A percentile compares a stretch with the other conserved stretches of the same genome.
These are phyloP conservation scores for Sterrhoptilus dennistouni DNA, from an alignment of 2,113 vertebrate genomes.

Conservation along the genomic window DNA sequence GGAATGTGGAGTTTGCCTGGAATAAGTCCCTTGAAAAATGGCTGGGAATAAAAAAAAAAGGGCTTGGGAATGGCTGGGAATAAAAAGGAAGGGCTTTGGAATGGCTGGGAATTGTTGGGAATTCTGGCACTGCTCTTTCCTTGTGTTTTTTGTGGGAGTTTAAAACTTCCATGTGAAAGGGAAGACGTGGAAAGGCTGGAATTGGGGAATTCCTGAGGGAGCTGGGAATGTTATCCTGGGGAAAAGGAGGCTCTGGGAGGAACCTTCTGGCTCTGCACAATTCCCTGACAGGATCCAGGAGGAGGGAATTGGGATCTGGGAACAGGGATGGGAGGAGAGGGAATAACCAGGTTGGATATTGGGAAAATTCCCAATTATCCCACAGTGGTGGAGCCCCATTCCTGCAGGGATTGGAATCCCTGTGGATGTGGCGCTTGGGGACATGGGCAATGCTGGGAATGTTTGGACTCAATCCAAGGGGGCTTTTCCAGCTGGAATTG, in stretches of 20 bases:
- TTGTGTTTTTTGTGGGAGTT: not conserved
- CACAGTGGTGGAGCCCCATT: not conserved
- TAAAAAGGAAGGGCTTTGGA: not conserved
- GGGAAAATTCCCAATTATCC: not conserved
- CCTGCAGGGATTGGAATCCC: not conserved
- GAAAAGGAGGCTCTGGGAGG: not conserved
- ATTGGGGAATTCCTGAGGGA: not conserved
- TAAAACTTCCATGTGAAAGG: not conserved
- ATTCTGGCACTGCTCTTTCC: not conserved
- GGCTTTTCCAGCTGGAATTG: not conserved
- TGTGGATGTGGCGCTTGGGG: not conserved
- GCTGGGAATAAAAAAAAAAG: too few species aligned
- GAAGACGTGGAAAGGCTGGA: not conserved
- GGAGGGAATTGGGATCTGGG: not conserved
- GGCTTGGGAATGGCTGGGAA: too few species aligned
- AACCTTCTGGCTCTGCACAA: not conserved
- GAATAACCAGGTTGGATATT: not conserved
- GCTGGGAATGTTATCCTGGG: not conserved
- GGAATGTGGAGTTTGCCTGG: too few species aligned
- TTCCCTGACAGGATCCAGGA: not conserved
- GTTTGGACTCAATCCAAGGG: not conserved
- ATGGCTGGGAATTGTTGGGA: not conserved
- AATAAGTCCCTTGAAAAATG: too few species aligned
- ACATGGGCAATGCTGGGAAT: not conserved
- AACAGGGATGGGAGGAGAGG: not conserved